Percentiles rank a stretch among this genome's conserved stretches.
These are phyloP conservation scores for Malaclemys terrapin DNA, from an alignment of 2,113 vertebrate genomes.

Conservation along the genomic window DNA sequence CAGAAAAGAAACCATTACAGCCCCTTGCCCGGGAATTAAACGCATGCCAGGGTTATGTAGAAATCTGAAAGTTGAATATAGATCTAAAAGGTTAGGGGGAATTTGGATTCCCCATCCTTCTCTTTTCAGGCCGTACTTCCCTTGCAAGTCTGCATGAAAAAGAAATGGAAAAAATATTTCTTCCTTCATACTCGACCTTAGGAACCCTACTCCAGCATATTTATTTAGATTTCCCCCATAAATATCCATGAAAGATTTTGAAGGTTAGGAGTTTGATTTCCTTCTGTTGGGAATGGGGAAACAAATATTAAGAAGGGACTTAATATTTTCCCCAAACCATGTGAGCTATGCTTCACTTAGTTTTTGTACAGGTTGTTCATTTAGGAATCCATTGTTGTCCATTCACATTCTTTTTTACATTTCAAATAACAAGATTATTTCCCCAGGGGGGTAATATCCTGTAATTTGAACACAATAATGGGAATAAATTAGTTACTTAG, in stretches of 20 bases:
- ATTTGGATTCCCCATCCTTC: neutral
- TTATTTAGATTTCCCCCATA: neutral
- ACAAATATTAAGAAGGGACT: conserved; percentile 3
- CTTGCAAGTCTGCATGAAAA: neutral
- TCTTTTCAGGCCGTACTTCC: neutral
- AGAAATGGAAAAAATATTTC: neutral
- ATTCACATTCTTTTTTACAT: conserved; percentile 74
- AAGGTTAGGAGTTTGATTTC: neutral
- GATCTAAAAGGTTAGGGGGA: neutral
- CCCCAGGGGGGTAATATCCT: conserved; percentile 76
- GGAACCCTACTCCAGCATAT: neutral
- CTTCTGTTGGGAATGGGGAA: neutral
- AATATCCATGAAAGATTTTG: neutral
- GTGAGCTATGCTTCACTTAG: neutral
- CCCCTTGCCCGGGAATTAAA: neutral
- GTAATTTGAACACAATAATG: conserved; percentile 78
- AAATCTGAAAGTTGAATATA: rapidly evolving
- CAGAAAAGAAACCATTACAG: neutral
- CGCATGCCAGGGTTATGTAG: neutral
- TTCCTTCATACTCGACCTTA: neutral
- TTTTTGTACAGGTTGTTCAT: conserved; percentile 48
- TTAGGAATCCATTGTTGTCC: conserved; percentile 71
- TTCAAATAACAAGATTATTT: conserved; percentile 79
- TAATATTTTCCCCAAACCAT: neutral
- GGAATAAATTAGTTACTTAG: conserved; percentile 79